Evolutionary conservation across 64 coral and sea anemone genomes (phyloP), one percentile per base, ranked within the genome.

Genomic region (Porites lutea): DNA sequence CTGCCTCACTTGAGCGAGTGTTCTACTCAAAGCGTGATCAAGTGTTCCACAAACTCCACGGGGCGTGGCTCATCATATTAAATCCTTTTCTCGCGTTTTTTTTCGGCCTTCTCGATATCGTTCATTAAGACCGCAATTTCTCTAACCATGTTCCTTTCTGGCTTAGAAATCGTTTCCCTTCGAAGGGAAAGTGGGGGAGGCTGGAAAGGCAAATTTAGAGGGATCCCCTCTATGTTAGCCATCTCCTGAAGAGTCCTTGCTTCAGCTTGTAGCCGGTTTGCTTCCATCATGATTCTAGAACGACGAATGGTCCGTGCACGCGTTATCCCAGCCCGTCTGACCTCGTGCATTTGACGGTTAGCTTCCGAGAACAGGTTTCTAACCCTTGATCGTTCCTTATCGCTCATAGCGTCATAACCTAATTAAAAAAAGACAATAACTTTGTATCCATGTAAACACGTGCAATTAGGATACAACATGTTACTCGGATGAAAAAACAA

Each of bases 231-330:
- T 8, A 65, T 46, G 9, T 68, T 48, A 2, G 81, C 81, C 19
- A n/a, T 14, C 63, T 21, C 45, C 81, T 84, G 81, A 84, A 84
- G 81, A 84, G 67, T 84, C 7, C 63, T 61, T 84, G 81, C 67
- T 6, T 84, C 62, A 6, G 81, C 62, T 63, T 68, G 21, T 8
- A 84, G 22, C 8, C 81, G 81, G 8, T 63, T n/a, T 5, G 81
- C 81, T 20, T 84, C 81, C 63, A 51, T 18, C 81, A 68, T 84
- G 44, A 84, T 84, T 14, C 37, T 67, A 11, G 62, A 84, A 6
- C 81, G 81, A 1, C 81, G 81, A 9, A 84, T 69, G 4, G 63
- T 47, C 12, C 27, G 62, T 13, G 61, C 48, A 16, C 69, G 61
- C 15, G 43, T 60, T 6, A 78, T 78, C n/a, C 45, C 59, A 14